Base-by-base conservation (phyloP, 2,113 vertebrate genomes). In the Ploceus nigricollis region DNA sequence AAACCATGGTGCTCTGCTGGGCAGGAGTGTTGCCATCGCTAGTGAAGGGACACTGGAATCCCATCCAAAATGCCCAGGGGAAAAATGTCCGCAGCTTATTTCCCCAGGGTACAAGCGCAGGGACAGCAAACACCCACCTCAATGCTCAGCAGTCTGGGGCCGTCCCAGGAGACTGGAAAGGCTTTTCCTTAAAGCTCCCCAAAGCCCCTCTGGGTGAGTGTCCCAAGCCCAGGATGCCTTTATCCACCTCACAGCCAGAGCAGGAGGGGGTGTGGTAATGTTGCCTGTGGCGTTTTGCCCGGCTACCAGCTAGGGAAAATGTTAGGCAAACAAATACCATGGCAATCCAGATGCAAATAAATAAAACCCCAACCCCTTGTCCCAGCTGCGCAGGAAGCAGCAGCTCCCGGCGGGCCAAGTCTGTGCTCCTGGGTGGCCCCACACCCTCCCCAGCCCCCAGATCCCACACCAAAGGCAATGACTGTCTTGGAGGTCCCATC, bases 361-460 rank as follows among this genome's bases (percentile, higher is more conserved):
- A 56, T 25, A 19, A 87, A 44, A 7, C 28, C 53, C 63, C 14
- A 48, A 13, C 1, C 25, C 33, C 25, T 11, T 8, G 30, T 64
- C 33, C 82, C 11, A 3, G 28, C 39, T 4, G 20, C 0, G 5
- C 58, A 39, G 64, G 69, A 86, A 58, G 88, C 82, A 25, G 94
- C 60, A 63, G 70, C 54, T 83, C 42, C 60, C 1, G 0, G 20
- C 1, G 1, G 35, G 31, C 16, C 0, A 0, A 47, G 19, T 15
- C 24, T 1, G 0, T 0, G 11, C 50, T 75, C 37, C 63, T 31
- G 76, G 58, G 57, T 50, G 77, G 64, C 47, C 50, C 42, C 0
- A 0, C 0, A 2, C 28, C 39, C 30, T 6, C 19, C 61, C 69
- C 58, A 64, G 33, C 25, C 60, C 64, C 48, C 15, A 11, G 6